These are phyloP conservation scores for Phylloscopus whistleri DNA, from an alignment of 2,113 vertebrate genomes.

Conservation along the genomic window DNA sequence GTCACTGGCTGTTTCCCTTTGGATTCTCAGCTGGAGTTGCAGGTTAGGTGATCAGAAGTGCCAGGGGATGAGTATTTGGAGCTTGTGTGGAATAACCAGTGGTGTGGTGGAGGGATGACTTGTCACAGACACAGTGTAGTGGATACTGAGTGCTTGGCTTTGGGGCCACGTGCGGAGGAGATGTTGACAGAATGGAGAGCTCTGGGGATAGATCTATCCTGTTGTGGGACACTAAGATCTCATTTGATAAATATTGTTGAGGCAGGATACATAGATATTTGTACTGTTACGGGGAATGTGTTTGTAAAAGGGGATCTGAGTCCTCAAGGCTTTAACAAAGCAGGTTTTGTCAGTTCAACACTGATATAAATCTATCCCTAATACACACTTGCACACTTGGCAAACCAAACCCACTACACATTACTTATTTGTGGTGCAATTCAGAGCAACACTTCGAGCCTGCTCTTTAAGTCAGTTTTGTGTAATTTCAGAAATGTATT, in stretches of 20 bases:
- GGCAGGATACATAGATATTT: background rate
- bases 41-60: background rate
- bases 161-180: background rate
- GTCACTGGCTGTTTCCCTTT: background rate
- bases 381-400: background rate
- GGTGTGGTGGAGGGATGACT: background rate
- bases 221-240: background rate
- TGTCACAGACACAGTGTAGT: background rate
- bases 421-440: background rate
- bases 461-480: background rate
- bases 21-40: background rate
- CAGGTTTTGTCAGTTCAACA: background rate
- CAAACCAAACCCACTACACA: background rate
- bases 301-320: background rate
- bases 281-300: background rate
- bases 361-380: background rate
- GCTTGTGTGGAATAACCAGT: background rate
- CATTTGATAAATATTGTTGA: background rate
- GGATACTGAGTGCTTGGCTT: background rate
- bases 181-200: background rate
- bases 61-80: background rate
- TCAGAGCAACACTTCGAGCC: background rate
- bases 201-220: background rate
- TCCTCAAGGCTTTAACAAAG: background rate
- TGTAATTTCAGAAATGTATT: conserved; percentile 16